Evolutionary conservation across 2,113 vertebrate genomes (phyloP), one percentile per base, ranked within the genome.

Genomic region (Peromyscus polionotus): DNA sequence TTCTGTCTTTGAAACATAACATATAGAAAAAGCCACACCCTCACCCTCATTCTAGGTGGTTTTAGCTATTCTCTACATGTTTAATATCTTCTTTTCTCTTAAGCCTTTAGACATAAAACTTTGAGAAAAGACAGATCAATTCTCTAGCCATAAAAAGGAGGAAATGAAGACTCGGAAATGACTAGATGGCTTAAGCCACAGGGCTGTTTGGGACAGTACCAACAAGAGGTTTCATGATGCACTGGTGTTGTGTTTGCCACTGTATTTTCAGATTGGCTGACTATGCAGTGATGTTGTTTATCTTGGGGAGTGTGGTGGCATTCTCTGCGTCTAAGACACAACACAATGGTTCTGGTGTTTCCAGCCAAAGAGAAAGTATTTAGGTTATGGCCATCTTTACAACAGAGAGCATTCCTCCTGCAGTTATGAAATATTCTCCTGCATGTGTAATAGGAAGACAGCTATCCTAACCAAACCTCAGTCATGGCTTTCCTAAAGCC

Each of bases 301-400:
- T 45, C 65, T 39, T 17, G 48, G 48, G 48, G 28, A 39, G 5
- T 42, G n/a, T 42, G 42, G 17, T 59, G 68, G 42, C 86, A 54
- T 45, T n/a, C 31, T 95, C 73, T 94, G 54, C 54, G 1, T 76
- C 59, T 61, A 5, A 91, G 63, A 48, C 42, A 51, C 26, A 79
- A 24, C 65, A 77, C 61, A 65, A 19, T 11, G 12, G 33, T 72
- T 90, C 65, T 96, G 81, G 65, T 72, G 93, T 92, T 93, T 85
- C 65, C 57, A 93, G 59, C 86, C 73, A 45, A 77, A 83, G 59
- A 96, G 7, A 81, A 88, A 94, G 39, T 28, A 85, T 80, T 70
- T 95, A 63, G 54, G 75, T 80, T 73, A 67, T 65, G 33, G 54
- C 31, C 51, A 79, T 92, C 61, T 68, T 59, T 45, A 75, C n/a